Base-by-base conservation (phyloP, 1,140 invertebrate species). In the Uloborus diversus region DNA sequence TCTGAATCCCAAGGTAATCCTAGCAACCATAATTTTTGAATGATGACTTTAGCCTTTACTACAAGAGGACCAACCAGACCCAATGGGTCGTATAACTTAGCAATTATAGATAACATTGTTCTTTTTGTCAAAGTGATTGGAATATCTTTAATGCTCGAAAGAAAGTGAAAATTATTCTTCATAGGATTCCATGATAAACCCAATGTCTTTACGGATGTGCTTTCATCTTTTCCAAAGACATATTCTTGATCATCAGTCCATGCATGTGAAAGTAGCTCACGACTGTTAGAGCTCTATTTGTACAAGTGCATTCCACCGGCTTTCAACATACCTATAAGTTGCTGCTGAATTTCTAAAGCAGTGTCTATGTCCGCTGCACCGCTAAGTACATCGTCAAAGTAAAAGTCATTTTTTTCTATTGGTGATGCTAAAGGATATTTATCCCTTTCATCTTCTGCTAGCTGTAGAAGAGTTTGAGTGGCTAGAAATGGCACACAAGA, bases 321-420 rank as follows among this genome's bases (percentile, higher is more conserved):
- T 53, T 62, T 32, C 11, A 87, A 51, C 23, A 86, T 25, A 56
- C 66, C 23, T n/a, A 82, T 82, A 1, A 85, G 79, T 65, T 86
- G 79, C 4, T 81, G 68, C 56, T 76, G 62, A 4, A 85, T 33
- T 56, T 69, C 37, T 66, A 83, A 73, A 20, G 83, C 81, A 35
- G 86, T 79, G 32, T 83, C 56, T 32, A 81, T 73, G 13, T 82
- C 81, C 17, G 84, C 79, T 42, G 59, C 79, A 11, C 85, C 85
- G 13, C 84, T 83, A 4, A 86, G 33, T 1, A 86, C n/a, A 80
- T 88, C 86, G 76, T 88, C 87, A 7, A 88, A 80, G 61, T 85
- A 88, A 68, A 85, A 86, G 35, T 86, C 82, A 4, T 81, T 65
- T 17, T 73, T 33, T 17, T 2, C 4, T 0, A 70, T 17, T 30